Percentiles rank a stretch among this genome's conserved stretches.
These are phyloP conservation scores for Anneissia japonica DNA, from an alignment of 35 echinoderm and acorn worm species.

Conservation along the genomic window DNA sequence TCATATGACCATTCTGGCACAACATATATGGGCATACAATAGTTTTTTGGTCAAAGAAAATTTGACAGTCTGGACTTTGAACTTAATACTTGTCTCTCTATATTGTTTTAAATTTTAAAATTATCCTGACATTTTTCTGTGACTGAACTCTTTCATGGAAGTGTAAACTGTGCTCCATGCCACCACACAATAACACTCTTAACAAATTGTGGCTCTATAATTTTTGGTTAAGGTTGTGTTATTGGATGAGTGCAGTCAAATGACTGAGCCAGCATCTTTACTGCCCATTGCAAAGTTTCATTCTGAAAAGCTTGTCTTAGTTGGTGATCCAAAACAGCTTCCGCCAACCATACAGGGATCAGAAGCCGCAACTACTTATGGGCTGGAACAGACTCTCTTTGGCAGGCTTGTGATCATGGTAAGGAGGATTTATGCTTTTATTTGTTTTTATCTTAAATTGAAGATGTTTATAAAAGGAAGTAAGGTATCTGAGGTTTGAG, in stretches of 20 bases:
- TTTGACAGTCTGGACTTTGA: no score
- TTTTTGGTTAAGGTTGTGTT: slow-evolving; percentile 70
- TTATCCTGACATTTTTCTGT: no score
- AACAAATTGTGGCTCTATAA: no score
- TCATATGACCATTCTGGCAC: no score
- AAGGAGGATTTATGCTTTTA: slow-evolving; percentile 1
- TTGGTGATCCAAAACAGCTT: slow-evolving; percentile 92
- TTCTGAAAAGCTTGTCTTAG: slow-evolving; percentile 84
- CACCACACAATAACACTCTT: no score
- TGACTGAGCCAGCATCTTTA: slow-evolving; percentile 84
- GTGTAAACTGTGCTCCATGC: no score
- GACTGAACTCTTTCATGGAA: no score
- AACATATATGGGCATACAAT: no score
- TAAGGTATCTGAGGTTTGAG: no score
- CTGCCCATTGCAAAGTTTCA: slow-evolving; percentile 86
- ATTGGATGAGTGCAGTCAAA: slow-evolving; percentile 96
- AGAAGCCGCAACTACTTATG: slow-evolving; percentile 45
- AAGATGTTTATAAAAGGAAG: not conserved
- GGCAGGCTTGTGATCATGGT: slow-evolving; percentile 70
- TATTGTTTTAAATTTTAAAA: no score
- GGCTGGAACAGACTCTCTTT: slow-evolving; percentile 92
- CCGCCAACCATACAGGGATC: slow-evolving; percentile 94
- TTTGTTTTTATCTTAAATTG: not conserved
- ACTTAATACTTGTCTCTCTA: no score
- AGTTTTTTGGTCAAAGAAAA: no score